Evolutionary conservation across 2,797 vertebrate genomes (phyloP), one percentile per base, ranked within the genome.

Genomic region (Eleutherodactylus coqui): DNA sequence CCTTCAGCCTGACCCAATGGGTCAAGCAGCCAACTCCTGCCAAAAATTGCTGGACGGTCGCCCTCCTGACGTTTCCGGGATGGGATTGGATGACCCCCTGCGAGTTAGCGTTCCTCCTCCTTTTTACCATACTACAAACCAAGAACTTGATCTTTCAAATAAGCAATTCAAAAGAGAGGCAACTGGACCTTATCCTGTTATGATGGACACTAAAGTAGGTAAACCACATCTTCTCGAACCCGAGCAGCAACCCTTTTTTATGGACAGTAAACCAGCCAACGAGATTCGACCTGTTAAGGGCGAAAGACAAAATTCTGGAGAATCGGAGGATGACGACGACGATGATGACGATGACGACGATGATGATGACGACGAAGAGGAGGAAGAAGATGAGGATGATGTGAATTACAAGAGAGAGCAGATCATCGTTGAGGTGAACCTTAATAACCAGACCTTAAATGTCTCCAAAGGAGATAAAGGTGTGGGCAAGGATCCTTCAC

Each of bases 391-490:
- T 69, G 96, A 95, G 84, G 95, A 96, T 75, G 95, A 96, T 81
- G 96, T 95, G 88, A 95, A 94, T 86, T 99, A 97, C 93, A 99
- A 99, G 93, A 96, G 96, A 86, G 97, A 97, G 90, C 98, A 99
- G 95, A 99, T 99, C 91, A 99, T 99, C 87, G 97, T 99, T 47
- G 98, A 99, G 94, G 97, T 99, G 86, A 99, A 99, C 93, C 95
- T 99, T 92, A 99, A 99, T 95, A 99, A 99, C 93, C 97, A 99
- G 95, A 99, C 98, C 0, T 96, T 99, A 92, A 96, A 99, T 79
- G 98, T 99, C 3, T 99, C 97, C 90, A 99, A 99, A 93, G 97
- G 97, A 83, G 97, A 98, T 86, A 97, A 96, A 92, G 97, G 95
- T 92, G 94, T 95, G 94, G 95, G 95, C 93, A 96, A 96, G 51